phyloP scores from a whole-genome alignment of 35 echinoderm and acorn worm genomes.

The Heliocidaris tuberculata region DNA sequence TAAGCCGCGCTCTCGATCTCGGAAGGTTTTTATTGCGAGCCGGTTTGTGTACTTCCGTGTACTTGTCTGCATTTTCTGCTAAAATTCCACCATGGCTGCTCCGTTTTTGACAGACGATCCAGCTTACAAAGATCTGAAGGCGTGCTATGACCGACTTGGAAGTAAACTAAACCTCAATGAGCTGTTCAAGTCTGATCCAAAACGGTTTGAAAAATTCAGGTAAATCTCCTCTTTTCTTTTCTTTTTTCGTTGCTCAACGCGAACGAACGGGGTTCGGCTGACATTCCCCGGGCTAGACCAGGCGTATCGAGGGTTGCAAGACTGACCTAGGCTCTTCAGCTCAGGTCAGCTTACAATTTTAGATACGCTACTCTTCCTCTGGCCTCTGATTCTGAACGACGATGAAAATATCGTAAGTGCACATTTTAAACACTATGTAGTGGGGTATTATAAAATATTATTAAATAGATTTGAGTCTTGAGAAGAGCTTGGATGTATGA shows the following conservation, averaged over 20 bases:
- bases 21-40: neutral
- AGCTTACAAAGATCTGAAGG: conserved; percentile 68
- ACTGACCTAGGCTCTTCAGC: neutral
- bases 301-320: neutral
- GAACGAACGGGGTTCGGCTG: neutral
- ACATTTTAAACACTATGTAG: too few species aligned
- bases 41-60: neutral
- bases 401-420: too few species aligned
- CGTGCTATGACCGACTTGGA: conserved; percentile 62
- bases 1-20: neutral
- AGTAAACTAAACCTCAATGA: conserved; percentile 64
- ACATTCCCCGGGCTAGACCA: neutral
- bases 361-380: neutral
- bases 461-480: too few species aligned
- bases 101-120: conserved; percentile 74
- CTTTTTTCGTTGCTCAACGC: neutral
- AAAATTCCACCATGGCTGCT: neutral
- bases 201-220: conserved; percentile 89
- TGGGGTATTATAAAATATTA: too few species aligned
- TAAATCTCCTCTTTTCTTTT: neutral
- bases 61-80: neutral
- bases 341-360: neutral
- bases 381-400: too few species aligned
- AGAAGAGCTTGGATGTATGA: too few species aligned
- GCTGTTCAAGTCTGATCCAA: conserved; percentile 70